phyloP scores from a whole-genome alignment of 2,888 invertebrate species.

The Plebejus argus region DNA sequence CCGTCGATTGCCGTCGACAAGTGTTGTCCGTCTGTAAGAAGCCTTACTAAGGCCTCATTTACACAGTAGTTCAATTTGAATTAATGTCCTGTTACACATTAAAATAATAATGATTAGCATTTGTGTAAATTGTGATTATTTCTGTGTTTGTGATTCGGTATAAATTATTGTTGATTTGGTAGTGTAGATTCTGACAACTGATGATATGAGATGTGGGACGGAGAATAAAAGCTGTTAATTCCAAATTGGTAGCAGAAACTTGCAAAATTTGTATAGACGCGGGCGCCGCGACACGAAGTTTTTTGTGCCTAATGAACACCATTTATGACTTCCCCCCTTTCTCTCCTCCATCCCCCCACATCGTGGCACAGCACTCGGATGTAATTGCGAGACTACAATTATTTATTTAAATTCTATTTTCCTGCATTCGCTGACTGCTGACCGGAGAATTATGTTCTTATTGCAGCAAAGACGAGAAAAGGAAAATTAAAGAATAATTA shows the following conservation, averaged over 20 bases:
- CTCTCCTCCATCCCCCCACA: constrained; percentile 16
- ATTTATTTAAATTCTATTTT: constrained; percentile 40
- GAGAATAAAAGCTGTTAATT: neutral
- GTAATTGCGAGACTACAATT: constrained; percentile 41
- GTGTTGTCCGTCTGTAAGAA: too few relatives aligned
- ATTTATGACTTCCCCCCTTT: constrained; percentile 48
- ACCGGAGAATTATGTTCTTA: neutral
- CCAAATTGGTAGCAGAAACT: neutral
- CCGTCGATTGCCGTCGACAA: too few relatives aligned
- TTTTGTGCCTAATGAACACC: constrained; percentile 70
- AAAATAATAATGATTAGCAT: too few relatives aligned
- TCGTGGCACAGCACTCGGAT: constrained; percentile 16
- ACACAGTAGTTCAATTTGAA: too few relatives aligned
- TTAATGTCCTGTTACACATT: too few relatives aligned
- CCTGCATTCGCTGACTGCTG: constrained; percentile 7
- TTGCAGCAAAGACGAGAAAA: neutral
- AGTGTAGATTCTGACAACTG: neutral
- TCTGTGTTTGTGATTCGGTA: too few relatives aligned
- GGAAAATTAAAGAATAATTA: neutral
- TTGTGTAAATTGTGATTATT: too few relatives aligned
- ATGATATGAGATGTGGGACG: too few relatives aligned
- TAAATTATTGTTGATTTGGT: too few relatives aligned
- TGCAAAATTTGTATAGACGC: constrained; percentile 50
- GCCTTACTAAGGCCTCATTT: too few relatives aligned
- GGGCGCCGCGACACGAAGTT: constrained; percentile 43